Percentiles rank a stretch among this genome's conserved stretches.
These are phyloP conservation scores for Drusus annulatus DNA, from an alignment of 1,140 invertebrate genomes.

Conservation along the genomic window DNA sequence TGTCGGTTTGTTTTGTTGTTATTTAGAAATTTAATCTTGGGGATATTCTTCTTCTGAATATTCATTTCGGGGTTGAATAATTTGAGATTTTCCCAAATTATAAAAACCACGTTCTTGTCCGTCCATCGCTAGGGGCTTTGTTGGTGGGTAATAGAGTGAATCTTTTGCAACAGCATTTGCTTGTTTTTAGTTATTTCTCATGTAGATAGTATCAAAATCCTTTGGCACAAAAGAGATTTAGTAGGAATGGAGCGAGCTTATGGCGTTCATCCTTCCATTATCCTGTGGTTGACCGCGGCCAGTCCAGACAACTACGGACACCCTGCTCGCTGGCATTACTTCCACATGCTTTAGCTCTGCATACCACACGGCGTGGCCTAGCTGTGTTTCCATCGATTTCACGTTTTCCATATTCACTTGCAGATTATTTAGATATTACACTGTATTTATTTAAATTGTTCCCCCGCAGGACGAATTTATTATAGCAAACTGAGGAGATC, in stretches of 20 bases:
- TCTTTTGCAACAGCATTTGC: no score
- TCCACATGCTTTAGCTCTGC: neutral
- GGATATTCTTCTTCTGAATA: conserved; percentile 17
- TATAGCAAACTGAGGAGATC: conserved; percentile 17
- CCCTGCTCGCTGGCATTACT: no score
- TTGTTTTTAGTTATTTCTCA: no score
- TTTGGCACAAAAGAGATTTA: no score
- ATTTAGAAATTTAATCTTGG: conserved; percentile 33
- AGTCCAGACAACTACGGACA: neutral
- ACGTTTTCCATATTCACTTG: conserved; percentile 38
- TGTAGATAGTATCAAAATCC: no score
- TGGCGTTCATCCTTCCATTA: no score
- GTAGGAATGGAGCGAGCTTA: no score
- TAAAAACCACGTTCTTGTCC: no score
- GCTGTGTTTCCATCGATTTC: conserved; percentile 31
- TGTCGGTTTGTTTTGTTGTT: neutral
- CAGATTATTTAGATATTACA: conserved; percentile 15
- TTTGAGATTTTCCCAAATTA: neutral
- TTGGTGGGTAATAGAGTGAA: no score
- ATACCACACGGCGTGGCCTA: neutral
- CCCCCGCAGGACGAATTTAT: neutral
- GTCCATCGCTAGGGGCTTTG: no score
- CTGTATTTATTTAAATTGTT: conserved; percentile 35
- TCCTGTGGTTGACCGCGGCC: no score
- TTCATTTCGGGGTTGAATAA: conserved; percentile 15